Percentiles rank a stretch among this genome's conserved stretches.
These are phyloP conservation scores for Myrmecobius fasciatus DNA, from an alignment of 2,113 vertebrate genomes.

Conservation along the genomic window DNA sequence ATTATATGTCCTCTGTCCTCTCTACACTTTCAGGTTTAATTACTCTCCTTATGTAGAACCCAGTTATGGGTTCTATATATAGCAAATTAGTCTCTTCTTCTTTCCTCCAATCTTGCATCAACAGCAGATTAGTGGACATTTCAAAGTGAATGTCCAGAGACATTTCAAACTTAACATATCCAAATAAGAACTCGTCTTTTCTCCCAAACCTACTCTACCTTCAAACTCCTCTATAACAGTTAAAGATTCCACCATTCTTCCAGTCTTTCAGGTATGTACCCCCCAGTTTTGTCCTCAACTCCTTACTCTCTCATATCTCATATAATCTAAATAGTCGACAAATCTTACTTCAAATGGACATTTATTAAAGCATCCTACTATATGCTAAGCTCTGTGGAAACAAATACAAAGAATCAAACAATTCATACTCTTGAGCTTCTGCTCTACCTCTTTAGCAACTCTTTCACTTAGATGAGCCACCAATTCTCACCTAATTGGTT, in stretches of 20 bases:
- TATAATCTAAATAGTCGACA: background rate
- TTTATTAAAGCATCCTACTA: background rate
- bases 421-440: too few species aligned
- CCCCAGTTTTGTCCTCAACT: background rate
- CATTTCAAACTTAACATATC: background rate
- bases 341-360: background rate
- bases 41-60: background rate
- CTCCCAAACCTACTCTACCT: too few species aligned
- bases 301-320: background rate
- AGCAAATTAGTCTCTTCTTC: background rate
- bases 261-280: background rate
- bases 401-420: too few species aligned
- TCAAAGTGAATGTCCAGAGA: background rate
- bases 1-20: background rate
- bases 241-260: background rate
- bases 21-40: background rate
- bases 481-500: too few species aligned
- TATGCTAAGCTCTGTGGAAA: background rate
- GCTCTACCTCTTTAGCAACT: too few species aligned
- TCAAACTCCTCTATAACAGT: background rate
- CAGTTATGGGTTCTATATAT: background rate
- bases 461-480: too few species aligned
- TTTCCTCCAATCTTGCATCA: background rate
- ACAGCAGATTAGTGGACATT: background rate
- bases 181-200: background rate